Evolutionary conservation across 2,113 vertebrate genomes (phyloP).

Genomic region (Chelonoidis abingdonii): DNA sequence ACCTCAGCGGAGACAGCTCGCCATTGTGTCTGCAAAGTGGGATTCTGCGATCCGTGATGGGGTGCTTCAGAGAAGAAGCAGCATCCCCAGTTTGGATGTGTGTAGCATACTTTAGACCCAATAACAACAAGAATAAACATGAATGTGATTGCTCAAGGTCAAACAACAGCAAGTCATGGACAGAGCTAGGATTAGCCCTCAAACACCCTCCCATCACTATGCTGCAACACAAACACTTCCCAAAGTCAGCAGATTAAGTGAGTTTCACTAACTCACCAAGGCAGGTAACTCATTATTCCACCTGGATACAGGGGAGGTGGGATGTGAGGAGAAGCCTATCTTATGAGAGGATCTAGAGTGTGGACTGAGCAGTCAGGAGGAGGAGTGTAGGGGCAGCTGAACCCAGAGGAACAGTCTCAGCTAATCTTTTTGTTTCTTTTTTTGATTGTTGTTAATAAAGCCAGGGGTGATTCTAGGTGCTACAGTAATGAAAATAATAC

Average conservation of each 20-base stretch:
- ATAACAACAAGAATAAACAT: accelerated
- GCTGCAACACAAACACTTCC: background rate
- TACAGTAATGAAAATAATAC: accelerated
- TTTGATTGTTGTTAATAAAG: background rate
- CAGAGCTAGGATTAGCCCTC: background rate
- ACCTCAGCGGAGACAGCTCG: background rate
- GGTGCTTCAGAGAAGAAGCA: background rate
- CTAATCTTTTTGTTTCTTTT: background rate
- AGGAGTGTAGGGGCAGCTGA: background rate
- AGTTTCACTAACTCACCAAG: background rate
- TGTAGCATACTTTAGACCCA: background rate
- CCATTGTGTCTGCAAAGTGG: background rate
- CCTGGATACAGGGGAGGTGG: background rate
- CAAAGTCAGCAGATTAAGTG: background rate
- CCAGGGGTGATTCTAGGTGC: accelerated
- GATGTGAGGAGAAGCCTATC: background rate
- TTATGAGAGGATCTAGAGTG: background rate
- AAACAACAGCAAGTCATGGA: background rate
- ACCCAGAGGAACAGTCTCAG: background rate
- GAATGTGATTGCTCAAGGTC: background rate
- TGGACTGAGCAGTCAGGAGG: background rate
- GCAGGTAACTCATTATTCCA: background rate
- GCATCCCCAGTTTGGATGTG: background rate
- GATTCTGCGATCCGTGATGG: background rate
- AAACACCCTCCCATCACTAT: background rate